Percentiles rank a stretch among this genome's conserved stretches.
These are phyloP conservation scores for Spongilla lacustris DNA, from an alignment of 37 sponge, comb jelly and placozoan genomes.

Conservation along the genomic window DNA sequence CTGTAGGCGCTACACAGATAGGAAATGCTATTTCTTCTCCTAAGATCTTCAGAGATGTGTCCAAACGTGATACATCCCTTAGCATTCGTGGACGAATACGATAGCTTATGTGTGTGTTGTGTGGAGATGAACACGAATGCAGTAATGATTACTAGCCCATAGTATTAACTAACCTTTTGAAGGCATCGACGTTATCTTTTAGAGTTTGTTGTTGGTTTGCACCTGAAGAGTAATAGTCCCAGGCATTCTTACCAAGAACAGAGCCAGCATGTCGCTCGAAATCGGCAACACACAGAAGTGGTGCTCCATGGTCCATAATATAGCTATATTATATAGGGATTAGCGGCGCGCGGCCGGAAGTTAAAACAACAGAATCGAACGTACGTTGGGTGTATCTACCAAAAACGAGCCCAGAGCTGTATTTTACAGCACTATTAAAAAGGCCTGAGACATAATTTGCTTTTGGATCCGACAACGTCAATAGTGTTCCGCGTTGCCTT, in stretches of 20 bases:
- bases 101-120: slow-evolving; percentile 36
- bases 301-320: neutral
- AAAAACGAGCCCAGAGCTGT: no score
- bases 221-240: slow-evolving; percentile 86
- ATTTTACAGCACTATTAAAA: no score
- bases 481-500: no score
- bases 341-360: neutral
- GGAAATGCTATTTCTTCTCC: slow-evolving; percentile 80
- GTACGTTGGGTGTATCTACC: no score
- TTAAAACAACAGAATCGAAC: no score
- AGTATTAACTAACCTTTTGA: slow-evolving; percentile 51
- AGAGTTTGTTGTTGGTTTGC: slow-evolving; percentile 80
- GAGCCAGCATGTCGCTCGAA: slow-evolving; percentile 62
- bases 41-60: slow-evolving; percentile 39
- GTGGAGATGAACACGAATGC: neutral
- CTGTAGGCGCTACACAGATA: slow-evolving; percentile 88
- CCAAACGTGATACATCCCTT: slow-evolving; percentile 66
- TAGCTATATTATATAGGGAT: no score
- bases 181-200: slow-evolving; percentile 85
- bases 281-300: slow-evolving; percentile 66
- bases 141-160: no score
- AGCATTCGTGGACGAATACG: slow-evolving; percentile 76
- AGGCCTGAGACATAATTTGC: no score
- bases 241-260: slow-evolving; percentile 66
- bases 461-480: no score